A percentile compares a stretch with the other conserved stretches of the same genome.
Conservation (phyloP, 1,140 invertebrate species). For the Drosophila jambulina region DNA sequence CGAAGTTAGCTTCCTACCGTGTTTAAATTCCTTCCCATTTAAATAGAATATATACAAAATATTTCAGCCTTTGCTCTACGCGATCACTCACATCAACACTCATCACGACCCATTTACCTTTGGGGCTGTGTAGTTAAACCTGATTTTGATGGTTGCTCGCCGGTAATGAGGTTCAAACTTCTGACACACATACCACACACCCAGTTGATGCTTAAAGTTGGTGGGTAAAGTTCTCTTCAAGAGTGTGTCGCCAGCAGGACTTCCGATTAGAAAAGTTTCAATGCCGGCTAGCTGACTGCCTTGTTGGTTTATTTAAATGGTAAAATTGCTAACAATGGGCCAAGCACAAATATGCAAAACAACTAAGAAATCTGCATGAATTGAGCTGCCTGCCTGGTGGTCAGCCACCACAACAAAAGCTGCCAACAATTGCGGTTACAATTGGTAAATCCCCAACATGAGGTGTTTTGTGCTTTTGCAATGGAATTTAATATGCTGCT, state of each 20-base stretch:
- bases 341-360: conserved; percentile 24
- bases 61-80: background rate
- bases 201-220: conserved; percentile 21
- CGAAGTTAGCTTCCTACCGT: background rate
- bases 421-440: conserved; percentile 56
- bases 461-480: conserved; percentile 30
- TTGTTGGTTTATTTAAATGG: conserved; percentile 20
- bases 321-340: conserved; percentile 20
- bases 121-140: background rate
- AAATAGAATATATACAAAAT: conserved; percentile 10
- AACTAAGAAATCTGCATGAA: conserved; percentile 43
- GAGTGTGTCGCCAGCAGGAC: conserved; percentile 29
- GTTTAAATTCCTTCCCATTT: background rate
- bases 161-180: conserved; percentile 40
- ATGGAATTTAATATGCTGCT: conserved; percentile 63
- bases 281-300: background rate
- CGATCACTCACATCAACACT: background rate
- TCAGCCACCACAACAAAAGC: conserved; percentile 34
- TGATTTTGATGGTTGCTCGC: conserved; percentile 26
- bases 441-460: conserved; percentile 44
- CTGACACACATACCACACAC: conserved; percentile 6
- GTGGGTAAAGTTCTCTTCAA: background rate
- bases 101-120: conserved; percentile 22
- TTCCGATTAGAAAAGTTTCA: conserved; percentile 46
- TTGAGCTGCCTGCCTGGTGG: conserved; percentile 28